Conservation (phyloP, 1,140 invertebrate species). For the Anastrepha ludens region DNA sequence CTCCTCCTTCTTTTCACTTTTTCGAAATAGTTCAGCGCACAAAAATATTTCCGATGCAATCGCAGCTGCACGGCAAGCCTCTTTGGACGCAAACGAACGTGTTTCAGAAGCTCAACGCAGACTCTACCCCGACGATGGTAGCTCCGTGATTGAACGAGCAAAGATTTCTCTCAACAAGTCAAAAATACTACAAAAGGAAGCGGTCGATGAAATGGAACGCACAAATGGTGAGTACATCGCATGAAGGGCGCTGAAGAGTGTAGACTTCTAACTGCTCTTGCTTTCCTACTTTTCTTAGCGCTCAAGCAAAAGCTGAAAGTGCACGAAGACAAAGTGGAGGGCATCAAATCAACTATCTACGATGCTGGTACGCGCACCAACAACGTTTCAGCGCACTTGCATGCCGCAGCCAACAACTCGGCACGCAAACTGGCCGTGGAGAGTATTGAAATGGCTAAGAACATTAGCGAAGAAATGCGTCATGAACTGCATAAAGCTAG, state of each 20-base stretch:
- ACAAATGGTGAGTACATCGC: slow-evolving; percentile 71
- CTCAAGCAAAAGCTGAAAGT: slow-evolving; percentile 72
- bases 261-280: not conserved
- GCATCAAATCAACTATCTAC: slow-evolving; percentile 76
- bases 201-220: slow-evolving; percentile 74
- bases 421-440: slow-evolving; percentile 69
- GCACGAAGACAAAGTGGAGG: slow-evolving; percentile 75
- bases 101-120: slow-evolving; percentile 72
- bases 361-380: slow-evolving; percentile 77
- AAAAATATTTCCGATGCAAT: slow-evolving; percentile 85
- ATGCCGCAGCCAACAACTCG: slow-evolving; percentile 60
- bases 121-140: slow-evolving; percentile 70
- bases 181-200: slow-evolving; percentile 72
- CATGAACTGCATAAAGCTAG: slow-evolving; percentile 76
- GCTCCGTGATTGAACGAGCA: slow-evolving; percentile 75
- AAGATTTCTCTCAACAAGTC: slow-evolving; percentile 73
- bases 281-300: slow-evolving; percentile 41
- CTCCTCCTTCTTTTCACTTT: slow-evolving; percentile 24
- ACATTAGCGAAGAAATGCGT: slow-evolving; percentile 75
- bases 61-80: slow-evolving; percentile 79
- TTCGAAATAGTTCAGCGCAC: slow-evolving; percentile 82
- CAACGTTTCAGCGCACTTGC: slow-evolving; percentile 72
- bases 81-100: slow-evolving; percentile 77
- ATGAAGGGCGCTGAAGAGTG: not conserved
- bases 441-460: slow-evolving; percentile 74